Evolutionary conservation across 1,140 invertebrate species (phyloP), one percentile per base, ranked within the genome.

Genomic region (Rhynchophorus ferrugineus): DNA sequence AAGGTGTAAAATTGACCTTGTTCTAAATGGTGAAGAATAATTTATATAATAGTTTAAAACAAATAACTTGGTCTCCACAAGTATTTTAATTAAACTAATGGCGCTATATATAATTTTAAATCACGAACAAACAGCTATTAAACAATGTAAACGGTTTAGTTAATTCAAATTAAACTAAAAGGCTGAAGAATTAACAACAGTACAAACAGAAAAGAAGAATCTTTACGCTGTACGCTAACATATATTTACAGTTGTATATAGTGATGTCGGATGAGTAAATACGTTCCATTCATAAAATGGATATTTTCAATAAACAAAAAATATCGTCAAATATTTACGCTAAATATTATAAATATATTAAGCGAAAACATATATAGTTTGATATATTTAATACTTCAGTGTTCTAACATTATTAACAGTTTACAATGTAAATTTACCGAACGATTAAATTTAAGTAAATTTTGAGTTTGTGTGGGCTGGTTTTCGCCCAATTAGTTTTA

Each of bases 361-460:
- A 57, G 38, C 16, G 49, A 49, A 48, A n/a, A n/a, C n/a, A 54
- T 20, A 54, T 19, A 54, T 54, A 49, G 54, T 50, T 49, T 37
- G 46, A 41, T 44, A 22, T 56, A 48, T 54, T 54, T 52, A 52
- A 22, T 44, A 44, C 56, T 56, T 56, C 44, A 56, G 34, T 50
- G 51, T 44, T 55, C 39, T 50, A 46, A 57, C 47, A 55, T 56
- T 60, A 60, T 60, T 60, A 60, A 58, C 56, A 52, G 56, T 61
- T 59, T 59, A 56, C 58, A 43, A 46, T 51, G 58, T 56, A 62
- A 62, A 62, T 62, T 62, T 62, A 58, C 60, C 56, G 50, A 57
- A 56, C 54, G 60, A 62, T 62, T 62, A 60, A 43, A n/a, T n/a
- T n/a, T n/a, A n/a, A n/a, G n/a, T n/a, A n/a, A n/a, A n/a, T n/a